Conservation (phyloP, 2,113 vertebrate genomes). For the Zingel zingel region DNA sequence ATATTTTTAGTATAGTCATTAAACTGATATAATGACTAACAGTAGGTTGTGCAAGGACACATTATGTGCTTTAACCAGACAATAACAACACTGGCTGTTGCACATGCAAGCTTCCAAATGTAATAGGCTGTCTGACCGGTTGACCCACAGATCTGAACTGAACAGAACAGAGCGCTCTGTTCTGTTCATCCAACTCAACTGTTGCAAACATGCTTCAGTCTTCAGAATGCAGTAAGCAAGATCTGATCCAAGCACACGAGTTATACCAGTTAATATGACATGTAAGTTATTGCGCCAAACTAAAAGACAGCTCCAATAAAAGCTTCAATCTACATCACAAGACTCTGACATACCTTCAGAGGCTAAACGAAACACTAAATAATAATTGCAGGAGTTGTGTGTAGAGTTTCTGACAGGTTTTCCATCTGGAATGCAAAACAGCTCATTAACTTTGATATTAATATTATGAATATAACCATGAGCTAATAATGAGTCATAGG, state of each 20-base stretch:
- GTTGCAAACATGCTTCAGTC: not conserved
- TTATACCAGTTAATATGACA: conserved; percentile 28
- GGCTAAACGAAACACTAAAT: conserved; percentile 8
- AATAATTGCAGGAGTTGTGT: conserved; percentile 9
- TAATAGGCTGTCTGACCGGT: not conserved
- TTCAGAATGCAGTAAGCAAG: not conserved
- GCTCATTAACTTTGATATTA: conserved; percentile 31
- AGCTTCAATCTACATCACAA: not conserved
- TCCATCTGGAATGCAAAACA: conserved; percentile 22
- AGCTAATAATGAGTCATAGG: conserved; percentile 11
- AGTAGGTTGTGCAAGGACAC: not conserved
- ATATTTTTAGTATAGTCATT: not conserved
- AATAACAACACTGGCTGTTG: not conserved
- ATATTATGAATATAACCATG: conserved; percentile 1
- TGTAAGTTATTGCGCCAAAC: not conserved
- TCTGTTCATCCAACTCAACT: too few relatives aligned
- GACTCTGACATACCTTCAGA: conserved; percentile 8
- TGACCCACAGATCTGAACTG: not conserved
- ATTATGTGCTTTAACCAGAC: not conserved
- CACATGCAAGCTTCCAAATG: not conserved
- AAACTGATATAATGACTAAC: not conserved
- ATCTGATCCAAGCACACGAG: conserved; percentile 1
- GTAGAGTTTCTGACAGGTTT: conserved; percentile 19
- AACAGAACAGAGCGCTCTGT: not conserved
- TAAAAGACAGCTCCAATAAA: conserved; percentile 23